Evolutionary conservation across 2,888 invertebrate genomes (phyloP).

Genomic region (Actias luna): DNA sequence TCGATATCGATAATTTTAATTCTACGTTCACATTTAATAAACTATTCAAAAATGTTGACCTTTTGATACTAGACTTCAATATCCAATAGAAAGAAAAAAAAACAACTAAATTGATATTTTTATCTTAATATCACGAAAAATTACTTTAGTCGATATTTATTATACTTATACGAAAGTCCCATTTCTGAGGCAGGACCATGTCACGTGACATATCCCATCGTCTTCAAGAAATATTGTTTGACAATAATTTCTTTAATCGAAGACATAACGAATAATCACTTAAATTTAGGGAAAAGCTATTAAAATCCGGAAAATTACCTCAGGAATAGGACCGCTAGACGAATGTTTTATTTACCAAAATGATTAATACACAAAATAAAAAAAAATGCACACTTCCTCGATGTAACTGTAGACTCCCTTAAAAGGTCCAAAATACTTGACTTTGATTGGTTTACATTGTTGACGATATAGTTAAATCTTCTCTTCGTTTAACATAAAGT

Average conservation of each 20-base stretch:
- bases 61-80: conserved; percentile 26
- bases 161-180: conserved; percentile 20
- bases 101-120: conserved; percentile 36
- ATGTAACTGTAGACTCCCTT: no score
- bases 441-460: no score
- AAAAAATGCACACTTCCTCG: no score
- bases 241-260: conserved; percentile 12
- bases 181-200: conserved; percentile 22
- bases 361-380: no score
- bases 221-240: conserved; percentile 12
- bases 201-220: not conserved
- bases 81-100: conserved; percentile 23
- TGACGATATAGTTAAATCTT: no score
- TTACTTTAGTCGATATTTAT: conserved; percentile 33
- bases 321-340: conserved; percentile 10
- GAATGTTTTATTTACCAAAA: no score
- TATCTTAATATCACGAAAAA: conserved; percentile 39
- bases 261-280: not conserved
- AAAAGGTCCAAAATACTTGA: no score
- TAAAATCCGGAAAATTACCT: not conserved
- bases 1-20: conserved; percentile 8
- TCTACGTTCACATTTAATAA: not conserved
- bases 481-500: no score
- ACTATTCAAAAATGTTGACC: conserved; percentile 18
- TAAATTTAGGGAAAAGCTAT: not conserved